Evolutionary conservation across 2,888 invertebrate species (phyloP), one percentile per base, ranked within the genome.

Genomic region (Glaucopsyche alexis): DNA sequence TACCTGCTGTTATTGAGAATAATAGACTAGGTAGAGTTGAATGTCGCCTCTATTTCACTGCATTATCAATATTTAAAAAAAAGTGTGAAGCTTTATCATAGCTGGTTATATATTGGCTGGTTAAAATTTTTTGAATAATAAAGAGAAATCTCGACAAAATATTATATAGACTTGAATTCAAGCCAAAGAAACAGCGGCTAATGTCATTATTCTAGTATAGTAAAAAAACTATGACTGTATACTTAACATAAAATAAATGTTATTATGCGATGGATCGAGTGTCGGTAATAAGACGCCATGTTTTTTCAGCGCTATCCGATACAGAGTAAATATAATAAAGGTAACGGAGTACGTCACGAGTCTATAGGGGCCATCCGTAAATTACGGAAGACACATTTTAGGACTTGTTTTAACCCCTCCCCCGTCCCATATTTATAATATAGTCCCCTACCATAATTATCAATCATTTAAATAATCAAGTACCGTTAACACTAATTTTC

Each of bases 321-420:
- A 83, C 81, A 82, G 81, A 78, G 81, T 81, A 81, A 82, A 84
- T 79, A 82, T 80, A 79, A 82, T 82, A 80, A 78, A 79, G 74
- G 73, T 79, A 81, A 81, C 77, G 76, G 74, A 78, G 79, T 75
- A 76, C 77, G 74, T 73, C 73, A 71, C 74, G 74, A 77, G 77
- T 78, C 78, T 78, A 29, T 29, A 29, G 29, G 2, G 29, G 29
- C 2, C 29, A 29, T 29, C 29, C 29, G 2, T 2, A 29, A 29
- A 29, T 29, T 29, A 29, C 1, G 29, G 1, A 29, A 1, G 2
- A 29, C 29, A 2, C 1, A 29, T 29, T 29, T 29, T 29, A 29
- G 29, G 2, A 29, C 29, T 29, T 29, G n/a, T 29, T 29, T 2
- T 2, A 29, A 1, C 29, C 29, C 29, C 2, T 2, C 2, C 29